Conservation (phyloP, 2,113 vertebrate genomes). For the Pygoscelis antarcticus region DNA sequence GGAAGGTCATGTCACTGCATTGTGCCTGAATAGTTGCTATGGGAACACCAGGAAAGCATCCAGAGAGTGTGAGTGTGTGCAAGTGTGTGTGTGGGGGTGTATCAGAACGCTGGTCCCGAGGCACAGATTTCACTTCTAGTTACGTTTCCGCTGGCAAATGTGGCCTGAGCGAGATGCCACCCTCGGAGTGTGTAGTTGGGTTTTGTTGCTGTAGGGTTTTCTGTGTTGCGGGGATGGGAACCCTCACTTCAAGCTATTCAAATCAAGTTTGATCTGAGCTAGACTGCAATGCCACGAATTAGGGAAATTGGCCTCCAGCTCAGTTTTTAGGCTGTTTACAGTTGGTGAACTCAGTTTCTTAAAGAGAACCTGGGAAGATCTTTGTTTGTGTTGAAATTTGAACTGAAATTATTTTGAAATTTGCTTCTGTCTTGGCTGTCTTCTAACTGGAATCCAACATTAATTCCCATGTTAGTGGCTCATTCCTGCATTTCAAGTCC, state of each 20-base stretch:
- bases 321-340: background rate
- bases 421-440: background rate
- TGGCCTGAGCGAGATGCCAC: background rate
- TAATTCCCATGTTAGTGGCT: background rate
- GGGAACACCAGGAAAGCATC: background rate
- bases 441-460: background rate
- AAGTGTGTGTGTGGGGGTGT: background rate
- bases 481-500: background rate
- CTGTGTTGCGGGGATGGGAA: background rate
- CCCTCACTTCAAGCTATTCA: background rate
- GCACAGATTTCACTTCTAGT: background rate
- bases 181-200: fast-evolving
- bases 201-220: background rate
- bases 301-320: background rate
- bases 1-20: background rate
- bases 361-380: background rate
- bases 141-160: fast-evolving
- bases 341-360: background rate
- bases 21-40: background rate
- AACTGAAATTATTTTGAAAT: background rate
- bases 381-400: background rate
- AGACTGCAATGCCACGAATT: background rate
- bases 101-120: background rate
- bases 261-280: background rate
- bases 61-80: background rate